phyloP scores from a whole-genome alignment of 53 echinoderm and acorn worm genomes.

The Arbacia lixula region DNA sequence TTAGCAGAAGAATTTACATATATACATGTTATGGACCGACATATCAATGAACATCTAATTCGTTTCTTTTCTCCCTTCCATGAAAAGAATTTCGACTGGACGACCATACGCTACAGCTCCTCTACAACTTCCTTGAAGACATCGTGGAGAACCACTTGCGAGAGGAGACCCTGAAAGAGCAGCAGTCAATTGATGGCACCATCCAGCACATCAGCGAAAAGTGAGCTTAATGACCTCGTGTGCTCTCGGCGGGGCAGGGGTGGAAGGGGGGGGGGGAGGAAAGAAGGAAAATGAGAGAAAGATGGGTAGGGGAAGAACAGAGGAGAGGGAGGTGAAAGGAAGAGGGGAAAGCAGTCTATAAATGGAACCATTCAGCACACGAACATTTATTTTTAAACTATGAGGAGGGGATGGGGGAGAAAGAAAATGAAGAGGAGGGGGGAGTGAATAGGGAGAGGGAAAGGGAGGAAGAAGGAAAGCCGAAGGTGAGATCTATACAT shows the following conservation, averaged over 20 bases:
- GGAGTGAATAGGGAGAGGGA: background rate
- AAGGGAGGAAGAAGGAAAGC: background rate
- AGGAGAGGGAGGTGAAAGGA: background rate
- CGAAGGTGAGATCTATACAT: background rate
- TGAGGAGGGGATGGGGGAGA: background rate
- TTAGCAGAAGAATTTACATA: too few relatives aligned
- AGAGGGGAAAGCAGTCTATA: background rate
- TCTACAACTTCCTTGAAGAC: conserved; percentile 87
- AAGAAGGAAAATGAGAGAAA: background rate
- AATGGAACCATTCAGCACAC: background rate
- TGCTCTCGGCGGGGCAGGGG: background rate
- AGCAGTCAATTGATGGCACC: conserved; percentile 73
- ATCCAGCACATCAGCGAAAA: conserved; percentile 80
- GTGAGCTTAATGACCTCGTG: too few relatives aligned
- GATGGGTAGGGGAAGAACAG: background rate
- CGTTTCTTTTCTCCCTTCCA: background rate
- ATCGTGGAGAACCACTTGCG: conserved; percentile 86
- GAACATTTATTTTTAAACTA: background rate
- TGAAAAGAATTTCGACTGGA: conserved; percentile 64
- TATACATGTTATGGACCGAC: too few relatives aligned
- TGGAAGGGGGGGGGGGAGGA: background rate
- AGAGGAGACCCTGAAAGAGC: conserved; percentile 72
- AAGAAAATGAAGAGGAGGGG: background rate
- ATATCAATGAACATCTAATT: too few relatives aligned
- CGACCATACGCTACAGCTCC: conserved; percentile 63